Conservation (phyloP, 2,888 invertebrate species). For the Latheticus oryzae region DNA sequence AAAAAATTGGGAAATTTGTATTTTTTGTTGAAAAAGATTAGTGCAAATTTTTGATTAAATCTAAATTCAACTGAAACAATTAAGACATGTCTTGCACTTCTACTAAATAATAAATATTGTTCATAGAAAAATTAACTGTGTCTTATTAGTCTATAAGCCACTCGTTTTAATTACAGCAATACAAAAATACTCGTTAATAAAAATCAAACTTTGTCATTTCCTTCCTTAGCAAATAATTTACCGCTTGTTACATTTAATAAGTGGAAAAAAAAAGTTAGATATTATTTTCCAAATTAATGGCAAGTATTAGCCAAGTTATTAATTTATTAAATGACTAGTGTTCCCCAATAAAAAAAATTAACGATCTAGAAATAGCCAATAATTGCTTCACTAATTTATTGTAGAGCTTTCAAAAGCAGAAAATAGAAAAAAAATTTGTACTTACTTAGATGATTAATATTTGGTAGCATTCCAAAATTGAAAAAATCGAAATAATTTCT, state of each 20-base stretch:
- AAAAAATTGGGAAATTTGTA: no score
- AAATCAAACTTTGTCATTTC: constrained; percentile 39
- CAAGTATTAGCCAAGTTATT: constrained; percentile 50
- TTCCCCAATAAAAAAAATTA: constrained; percentile 53
- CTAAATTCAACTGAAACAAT: no score
- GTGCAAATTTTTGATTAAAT: no score
- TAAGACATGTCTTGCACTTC: not conserved
- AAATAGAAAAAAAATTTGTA: constrained; percentile 32
- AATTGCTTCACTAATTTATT: constrained; percentile 43
- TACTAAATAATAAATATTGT: not conserved
- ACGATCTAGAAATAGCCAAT: constrained; percentile 54
- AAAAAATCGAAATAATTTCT: constrained; percentile 57
- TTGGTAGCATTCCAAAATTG: constrained; percentile 49
- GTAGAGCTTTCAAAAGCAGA: constrained; percentile 40
- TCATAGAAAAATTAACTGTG: not conserved
- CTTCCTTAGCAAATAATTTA: constrained; percentile 17
- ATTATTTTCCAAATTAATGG: constrained; percentile 48
- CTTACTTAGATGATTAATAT: constrained; percentile 52
- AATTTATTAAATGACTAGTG: constrained; percentile 47
- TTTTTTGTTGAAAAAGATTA: no score
- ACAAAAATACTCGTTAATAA: constrained; percentile 7
- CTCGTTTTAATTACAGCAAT: not conserved
- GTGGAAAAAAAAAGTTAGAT: constrained; percentile 21
- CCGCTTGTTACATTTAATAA: constrained; percentile 30
- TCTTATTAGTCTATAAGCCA: no score